A percentile compares a stretch with the other conserved stretches of the same genome.
phyloP scores from a whole-genome alignment of 2,113 vertebrate genomes.

The Dipodomys merriami region DNA sequence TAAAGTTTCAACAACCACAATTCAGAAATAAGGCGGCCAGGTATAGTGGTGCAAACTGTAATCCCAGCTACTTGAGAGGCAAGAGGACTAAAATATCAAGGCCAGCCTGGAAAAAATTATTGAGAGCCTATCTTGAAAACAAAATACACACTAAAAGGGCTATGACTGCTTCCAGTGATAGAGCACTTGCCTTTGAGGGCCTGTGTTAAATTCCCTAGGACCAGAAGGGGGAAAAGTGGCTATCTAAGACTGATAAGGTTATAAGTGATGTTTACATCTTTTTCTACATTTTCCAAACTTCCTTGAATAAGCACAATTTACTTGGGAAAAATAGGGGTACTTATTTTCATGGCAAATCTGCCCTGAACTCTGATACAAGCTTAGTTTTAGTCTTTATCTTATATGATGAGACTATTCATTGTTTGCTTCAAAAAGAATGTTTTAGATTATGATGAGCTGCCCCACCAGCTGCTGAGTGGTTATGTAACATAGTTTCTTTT shows the following conservation, averaged over 20 bases:
- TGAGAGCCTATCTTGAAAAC: too few species aligned
- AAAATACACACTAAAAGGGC: too few species aligned
- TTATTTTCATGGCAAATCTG: background rate
- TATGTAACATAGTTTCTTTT: background rate
- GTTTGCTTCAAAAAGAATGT: background rate
- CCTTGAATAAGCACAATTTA: background rate
- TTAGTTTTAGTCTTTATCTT: background rate
- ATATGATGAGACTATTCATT: background rate
- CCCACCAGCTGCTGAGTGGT: background rate
- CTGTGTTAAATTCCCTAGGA: too few species aligned
- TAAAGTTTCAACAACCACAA: background rate
- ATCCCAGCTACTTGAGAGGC: too few species aligned
- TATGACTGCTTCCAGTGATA: too few species aligned
- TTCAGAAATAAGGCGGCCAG: background rate
- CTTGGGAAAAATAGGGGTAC: rapidly evolving
- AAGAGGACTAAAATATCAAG: too few species aligned
- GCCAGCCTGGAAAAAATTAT: too few species aligned
- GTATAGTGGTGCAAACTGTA: too few species aligned
- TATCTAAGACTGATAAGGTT: constrained; percentile 6
- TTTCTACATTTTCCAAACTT: constrained; percentile 19
- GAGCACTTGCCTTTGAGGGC: too few species aligned
- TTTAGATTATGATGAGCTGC: background rate
- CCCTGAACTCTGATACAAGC: background rate
- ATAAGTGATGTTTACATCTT: background rate
- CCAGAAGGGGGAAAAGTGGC: background rate